Evolutionary conservation across 1,140 invertebrate genomes (phyloP), one percentile per base, ranked within the genome.

Genomic region (Penaeus indicus): DNA sequence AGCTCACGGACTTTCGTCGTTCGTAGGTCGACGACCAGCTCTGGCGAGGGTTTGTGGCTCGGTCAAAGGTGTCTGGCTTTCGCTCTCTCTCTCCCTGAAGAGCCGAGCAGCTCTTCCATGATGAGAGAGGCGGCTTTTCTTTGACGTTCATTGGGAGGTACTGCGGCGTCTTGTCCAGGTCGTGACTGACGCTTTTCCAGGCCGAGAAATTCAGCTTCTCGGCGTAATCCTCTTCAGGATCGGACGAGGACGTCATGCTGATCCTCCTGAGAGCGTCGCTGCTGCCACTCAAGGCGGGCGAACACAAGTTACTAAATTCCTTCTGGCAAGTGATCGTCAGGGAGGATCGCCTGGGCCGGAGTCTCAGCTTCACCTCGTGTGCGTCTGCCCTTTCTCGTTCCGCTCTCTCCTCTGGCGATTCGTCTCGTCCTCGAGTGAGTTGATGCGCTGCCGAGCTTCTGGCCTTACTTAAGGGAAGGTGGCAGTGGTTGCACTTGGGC

Each of bases 1-100:
- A 90, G 47, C 82, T 90, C 27, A 90, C 90, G 4, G 90, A 90
- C 72, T 90, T 90, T 60, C 90, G 54, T 54, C 84, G 81, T 22
- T 90, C 90, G 22, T 84, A 61, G 18, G 83, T 72, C 3, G 90
- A 77, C 13, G 86, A 89, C 80, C 80, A 78, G 21, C 78, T 54
- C 69, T 78, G 62, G 63, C 77, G 60, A 8, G 63, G 80, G 21
- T 8, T 64, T 27, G 60, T 75, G n/a, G 78, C 27, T 89, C 60
- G 54, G 54, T 54, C 54, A 8, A 54, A 54, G 54, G 54, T 54
- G 16, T 54, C 54, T 16, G 54, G 54, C 54, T 54, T 54, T 16
- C 54, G 8, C 16, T 54, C 54, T 16, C 54, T 54, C 16, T 54
- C 54, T 16, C 54, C 54, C 60, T 84, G 87, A 1, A 88, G 61